These are phyloP conservation scores for Trididemnum clinides DNA, from an alignment of 23 tunicate species.

Conservation along the genomic window DNA sequence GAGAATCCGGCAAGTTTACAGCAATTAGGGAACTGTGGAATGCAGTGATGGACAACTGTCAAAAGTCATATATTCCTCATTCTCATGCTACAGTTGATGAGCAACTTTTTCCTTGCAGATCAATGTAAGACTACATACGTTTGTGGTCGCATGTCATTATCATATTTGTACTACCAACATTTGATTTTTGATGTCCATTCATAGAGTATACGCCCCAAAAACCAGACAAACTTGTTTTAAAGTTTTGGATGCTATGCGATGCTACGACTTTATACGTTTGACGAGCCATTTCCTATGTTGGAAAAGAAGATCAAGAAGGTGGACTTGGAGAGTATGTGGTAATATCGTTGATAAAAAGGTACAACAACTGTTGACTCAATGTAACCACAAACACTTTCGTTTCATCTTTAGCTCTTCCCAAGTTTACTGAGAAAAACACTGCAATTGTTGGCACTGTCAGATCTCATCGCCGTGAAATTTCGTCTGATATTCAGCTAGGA, in stretches of 20 bases:
- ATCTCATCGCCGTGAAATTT: too few relatives aligned
- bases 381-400: background rate
- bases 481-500: background rate
- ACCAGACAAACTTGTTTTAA: background rate
- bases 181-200: background rate
- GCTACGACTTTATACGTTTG: background rate
- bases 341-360: background rate
- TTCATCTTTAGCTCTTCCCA: background rate
- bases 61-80: too few relatives aligned
- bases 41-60: too few relatives aligned
- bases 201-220: background rate
- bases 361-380: background rate
- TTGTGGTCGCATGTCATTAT: background rate
- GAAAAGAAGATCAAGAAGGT: background rate
- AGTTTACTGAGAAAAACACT: background rate
- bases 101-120: too few relatives aligned
- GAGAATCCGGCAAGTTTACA: constrained; percentile 16
- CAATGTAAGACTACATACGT: background rate
- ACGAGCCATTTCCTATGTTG: background rate
- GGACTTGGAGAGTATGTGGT: background rate
- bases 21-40: constrained; percentile 12
- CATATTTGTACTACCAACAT: background rate
- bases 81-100: too few relatives aligned
- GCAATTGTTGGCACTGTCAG: background rate
- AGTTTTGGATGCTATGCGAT: background rate